Conservation (phyloP, 2,888 invertebrate genomes). For the Chorisops tibialis region DNA sequence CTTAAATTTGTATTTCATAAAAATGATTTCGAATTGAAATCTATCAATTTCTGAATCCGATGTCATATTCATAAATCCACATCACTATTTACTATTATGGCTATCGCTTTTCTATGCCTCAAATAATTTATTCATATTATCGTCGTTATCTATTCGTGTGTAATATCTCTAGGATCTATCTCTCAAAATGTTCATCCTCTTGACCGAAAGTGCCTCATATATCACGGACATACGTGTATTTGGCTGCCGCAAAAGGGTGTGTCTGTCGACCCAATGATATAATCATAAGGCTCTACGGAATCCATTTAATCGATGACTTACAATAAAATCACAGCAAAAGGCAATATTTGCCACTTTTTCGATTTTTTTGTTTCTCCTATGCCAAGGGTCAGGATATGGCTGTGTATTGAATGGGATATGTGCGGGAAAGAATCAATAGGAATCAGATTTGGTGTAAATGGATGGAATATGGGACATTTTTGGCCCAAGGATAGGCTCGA, state of each 20-base stretch:
- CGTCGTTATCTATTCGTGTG: slow-evolving; percentile 7
- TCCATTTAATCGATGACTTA: slow-evolving; percentile 31
- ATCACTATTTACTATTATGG: slow-evolving; percentile 2
- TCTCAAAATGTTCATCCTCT: slow-evolving; percentile 14
- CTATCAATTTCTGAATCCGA: slow-evolving; percentile 21
- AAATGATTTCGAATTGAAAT: slow-evolving; percentile 1
- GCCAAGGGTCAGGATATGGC: not conserved
- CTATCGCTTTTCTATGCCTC: slow-evolving; percentile 3
- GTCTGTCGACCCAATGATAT: slow-evolving; percentile 24
- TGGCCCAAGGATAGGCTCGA: not conserved
- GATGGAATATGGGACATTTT: slow-evolving; percentile 7
- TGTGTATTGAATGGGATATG: not conserved
- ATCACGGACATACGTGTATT: slow-evolving; percentile 3
- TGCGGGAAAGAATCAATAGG: not conserved
- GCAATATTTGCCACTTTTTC: slow-evolving; percentile 24
- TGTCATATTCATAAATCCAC: not conserved
- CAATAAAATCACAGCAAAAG: slow-evolving; percentile 32
- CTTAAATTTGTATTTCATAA: no score
- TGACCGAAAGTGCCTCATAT: slow-evolving; percentile 14
- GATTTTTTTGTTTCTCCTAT: slow-evolving; percentile 1
- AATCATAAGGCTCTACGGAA: slow-evolving; percentile 29
- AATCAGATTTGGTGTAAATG: slow-evolving; percentile 4
- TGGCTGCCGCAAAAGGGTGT: slow-evolving; percentile 18
- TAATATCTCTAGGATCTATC: slow-evolving; percentile 6
- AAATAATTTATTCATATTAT: slow-evolving; percentile 24